Base-by-base conservation (phyloP, 2,113 vertebrate genomes). In the Phyllostomus discolor region DNA sequence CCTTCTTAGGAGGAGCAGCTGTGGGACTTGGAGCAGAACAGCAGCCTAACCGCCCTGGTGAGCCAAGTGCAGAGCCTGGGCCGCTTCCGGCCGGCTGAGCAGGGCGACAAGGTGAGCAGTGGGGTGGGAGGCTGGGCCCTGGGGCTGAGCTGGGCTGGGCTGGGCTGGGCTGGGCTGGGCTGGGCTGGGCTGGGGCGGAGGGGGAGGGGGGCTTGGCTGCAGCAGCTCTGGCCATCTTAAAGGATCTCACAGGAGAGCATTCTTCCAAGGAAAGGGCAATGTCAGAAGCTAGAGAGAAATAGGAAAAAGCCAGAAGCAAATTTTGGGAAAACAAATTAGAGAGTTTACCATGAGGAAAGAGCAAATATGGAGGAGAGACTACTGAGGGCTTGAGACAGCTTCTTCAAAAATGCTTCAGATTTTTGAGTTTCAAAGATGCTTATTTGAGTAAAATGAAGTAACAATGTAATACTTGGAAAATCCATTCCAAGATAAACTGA, bases 1-100 rank as follows among this genome's bases (percentile, higher is more conserved):
- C 76, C 46, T 88, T 94, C 96, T 97, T 48, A 98, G 98, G 98
- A 98, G 97, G 97, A 98, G 50, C 97, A 98, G 54, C 97, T 99
- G 96, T 96, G 98, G 66, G 88, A 97, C 43, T 26, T 98, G 50
- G 33, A 59, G 83, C 94, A 93, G 96, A 98, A 98, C 52, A 95
- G 28, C 43, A 92, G 90, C 62, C 94, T 99, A 95, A 93, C 89
- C 0, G 54, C 97, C 50, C 88, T 99, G 89, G 72, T 98, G 72
- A 83, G 97, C 96, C 98, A 99, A 83, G 82, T 97, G 75, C 98
- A 97, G 97, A 95, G 97, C 73, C 96, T 99, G 94, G 97, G 82
- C 70, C 66, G 26, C 41, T 43, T 41, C 38, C 4, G 43, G 43
- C 43, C 7, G 43, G 43, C 43, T 43, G 85, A 98, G 98, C 91